Evolutionary conservation across 2,113 vertebrate genomes (phyloP).

Genomic region (Tragelaphus scriptus): DNA sequence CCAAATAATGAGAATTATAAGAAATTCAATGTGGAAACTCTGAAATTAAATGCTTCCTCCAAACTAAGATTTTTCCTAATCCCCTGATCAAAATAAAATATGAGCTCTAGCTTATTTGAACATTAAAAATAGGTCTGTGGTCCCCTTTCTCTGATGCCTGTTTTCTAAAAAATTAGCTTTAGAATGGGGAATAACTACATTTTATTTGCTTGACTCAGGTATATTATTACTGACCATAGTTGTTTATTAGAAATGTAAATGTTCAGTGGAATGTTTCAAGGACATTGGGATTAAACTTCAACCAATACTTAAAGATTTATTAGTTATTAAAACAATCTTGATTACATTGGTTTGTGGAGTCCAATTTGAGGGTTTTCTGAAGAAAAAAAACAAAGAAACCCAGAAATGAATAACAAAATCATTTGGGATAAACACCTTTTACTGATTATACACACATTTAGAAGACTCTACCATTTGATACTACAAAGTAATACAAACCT

Average conservation of each 20-base stretch:
- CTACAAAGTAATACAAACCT: neutral
- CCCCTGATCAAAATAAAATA: neutral
- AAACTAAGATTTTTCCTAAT: neutral
- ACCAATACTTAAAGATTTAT: constrained; percentile 67
- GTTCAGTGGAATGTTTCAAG: constrained; percentile 74
- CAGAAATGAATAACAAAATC: constrained; percentile 35
- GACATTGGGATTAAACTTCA: constrained; percentile 63
- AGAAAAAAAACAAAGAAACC: neutral
- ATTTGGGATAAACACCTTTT: constrained; percentile 32
- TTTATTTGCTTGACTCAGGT: neutral
- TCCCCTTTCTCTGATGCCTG: neutral
- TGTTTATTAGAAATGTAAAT: constrained; percentile 56
- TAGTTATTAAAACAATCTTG: constrained; percentile 62
- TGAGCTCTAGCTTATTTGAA: neutral
- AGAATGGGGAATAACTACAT: neutral
- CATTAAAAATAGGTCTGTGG: neutral
- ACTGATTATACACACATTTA: neutral
- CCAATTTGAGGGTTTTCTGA: constrained; percentile 43
- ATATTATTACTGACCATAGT: neutral
- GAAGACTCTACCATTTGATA: neutral
- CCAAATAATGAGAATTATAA: constrained; percentile 46
- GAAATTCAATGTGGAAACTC: neutral
- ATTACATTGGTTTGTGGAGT: constrained; percentile 56
- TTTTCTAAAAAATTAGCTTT: neutral
- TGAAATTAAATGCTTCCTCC: neutral